Base-by-base conservation (phyloP, 2,113 vertebrate species). In the Sturnus vulgaris region DNA sequence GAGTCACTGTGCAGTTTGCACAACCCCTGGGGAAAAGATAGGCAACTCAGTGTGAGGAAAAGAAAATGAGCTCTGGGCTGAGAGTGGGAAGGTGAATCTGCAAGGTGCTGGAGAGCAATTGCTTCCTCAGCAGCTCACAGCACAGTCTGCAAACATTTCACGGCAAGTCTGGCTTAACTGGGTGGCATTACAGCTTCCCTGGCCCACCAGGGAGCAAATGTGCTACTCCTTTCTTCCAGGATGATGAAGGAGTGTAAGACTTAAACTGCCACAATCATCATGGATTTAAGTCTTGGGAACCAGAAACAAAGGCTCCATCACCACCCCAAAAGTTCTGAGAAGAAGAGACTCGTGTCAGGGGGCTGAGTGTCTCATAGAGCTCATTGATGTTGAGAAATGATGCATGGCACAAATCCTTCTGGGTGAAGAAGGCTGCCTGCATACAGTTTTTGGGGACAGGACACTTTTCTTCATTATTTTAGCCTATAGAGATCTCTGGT, bases 371-470 rank as follows among this genome's bases (percentile, higher is more conserved):
- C 63, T 25, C n/a, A 28, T 5, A 39, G 35, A 71, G 24, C 16
- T 23, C 69, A 27, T 7, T 21, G n/a, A 49, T 3, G 2, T 8
- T 0, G 0, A 44, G 23, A 33, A 44, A 52, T 0, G 16, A 49
- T 15, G 20, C 35, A 31, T 19, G 11, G 28, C 28, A 5, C 6
- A 76, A 76, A 15, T 53, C 4, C 4, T 52, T n/a, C 61, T 64
- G 4, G 3, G 37, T 68, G 66, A 86, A 81, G 7, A 25, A 70
- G 10, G 13, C 5, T 9, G 3, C 17, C 35, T 55, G 5, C 52
- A 20, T 44, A 57, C 10, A 50, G 15, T 9, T 82, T 80, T 50
- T 49, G 47, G 31, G 3, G 10, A 46, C 4, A 1, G 24, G 25
- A 75, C 16, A n/a, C 2, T 35, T 49, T 33, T 27, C 46, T 49